Conservation (phyloP, 2,888 invertebrate species). For the Uloborus plumipes region DNA sequence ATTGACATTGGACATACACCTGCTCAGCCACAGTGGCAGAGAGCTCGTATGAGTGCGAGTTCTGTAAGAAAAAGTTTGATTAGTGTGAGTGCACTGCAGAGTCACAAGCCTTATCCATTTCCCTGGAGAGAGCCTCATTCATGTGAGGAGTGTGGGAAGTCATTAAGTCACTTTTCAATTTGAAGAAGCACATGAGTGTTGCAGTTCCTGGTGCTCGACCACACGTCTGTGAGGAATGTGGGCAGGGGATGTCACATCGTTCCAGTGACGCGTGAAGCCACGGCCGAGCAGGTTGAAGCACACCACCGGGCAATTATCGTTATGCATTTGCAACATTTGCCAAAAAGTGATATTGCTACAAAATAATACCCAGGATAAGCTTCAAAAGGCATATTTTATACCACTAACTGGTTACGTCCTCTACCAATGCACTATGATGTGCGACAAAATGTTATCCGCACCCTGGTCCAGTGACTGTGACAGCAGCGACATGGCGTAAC, state of each 20-base stretch:
- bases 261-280: constrained; percentile 13
- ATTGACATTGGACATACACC: constrained; percentile 17
- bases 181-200: constrained; percentile 12
- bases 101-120: constrained; percentile 17
- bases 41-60: constrained; percentile 8
- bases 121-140: constrained; percentile 8
- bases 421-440: neutral
- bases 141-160: constrained; percentile 8
- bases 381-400: constrained; percentile 10
- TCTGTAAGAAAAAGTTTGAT: constrained; percentile 8
- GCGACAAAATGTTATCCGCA: constrained; percentile 11
- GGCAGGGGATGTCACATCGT: constrained; percentile 3
- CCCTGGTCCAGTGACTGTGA: constrained; percentile 9
- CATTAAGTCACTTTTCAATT: constrained; percentile 9
- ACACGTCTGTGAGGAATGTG: constrained; percentile 8
- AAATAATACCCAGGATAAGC: constrained; percentile 11
- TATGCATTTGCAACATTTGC: constrained; percentile 3
- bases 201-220: constrained; percentile 12
- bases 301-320: constrained; percentile 16
- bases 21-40: neutral
- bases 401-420: constrained; percentile 13
- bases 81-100: constrained; percentile 2
- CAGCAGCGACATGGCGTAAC: constrained; percentile 4
- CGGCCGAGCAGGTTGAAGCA: constrained; percentile 2
- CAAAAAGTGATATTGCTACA: constrained; percentile 17